Conservation (phyloP, 2,113 vertebrate species). For the Ailuropoda melanoleuca region DNA sequence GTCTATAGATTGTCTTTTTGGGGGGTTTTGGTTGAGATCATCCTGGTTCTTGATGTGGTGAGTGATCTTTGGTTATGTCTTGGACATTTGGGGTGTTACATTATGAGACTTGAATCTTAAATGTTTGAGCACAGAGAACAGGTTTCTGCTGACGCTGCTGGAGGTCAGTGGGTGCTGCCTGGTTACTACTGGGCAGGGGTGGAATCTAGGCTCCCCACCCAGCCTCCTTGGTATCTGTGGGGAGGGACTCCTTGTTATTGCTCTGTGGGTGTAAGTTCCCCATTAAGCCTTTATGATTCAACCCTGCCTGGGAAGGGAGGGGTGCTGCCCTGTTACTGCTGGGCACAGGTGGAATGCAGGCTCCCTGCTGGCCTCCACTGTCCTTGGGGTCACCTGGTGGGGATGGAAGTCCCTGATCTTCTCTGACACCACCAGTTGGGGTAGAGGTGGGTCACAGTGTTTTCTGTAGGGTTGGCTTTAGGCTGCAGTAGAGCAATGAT, state of each 20-base stretch:
- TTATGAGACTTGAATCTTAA: background rate
- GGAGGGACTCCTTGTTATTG: background rate
- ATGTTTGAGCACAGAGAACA: background rate
- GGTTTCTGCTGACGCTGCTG: background rate
- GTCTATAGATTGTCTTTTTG: background rate
- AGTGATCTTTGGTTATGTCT: background rate
- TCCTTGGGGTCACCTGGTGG: too few species aligned
- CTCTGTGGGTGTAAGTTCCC: background rate
- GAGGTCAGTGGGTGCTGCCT: background rate
- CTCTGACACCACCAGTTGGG: background rate
- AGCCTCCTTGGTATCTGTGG: background rate
- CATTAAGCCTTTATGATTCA: background rate
- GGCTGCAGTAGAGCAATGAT: too few species aligned
- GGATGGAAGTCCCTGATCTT: background rate
- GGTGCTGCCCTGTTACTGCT: background rate
- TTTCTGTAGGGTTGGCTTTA: background rate
- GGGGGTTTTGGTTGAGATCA: background rate
- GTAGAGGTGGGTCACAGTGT: background rate
- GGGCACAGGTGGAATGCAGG: background rate
- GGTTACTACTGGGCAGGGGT: too few species aligned
- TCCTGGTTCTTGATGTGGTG: background rate
- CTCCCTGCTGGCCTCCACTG: background rate
- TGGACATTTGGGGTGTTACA: background rate
- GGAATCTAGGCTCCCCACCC: background rate
- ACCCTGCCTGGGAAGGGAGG: background rate